Evolutionary conservation across 1,140 invertebrate species (phyloP), one percentile per base, ranked within the genome.

Genomic region (Wasmannia auropunctata): DNA sequence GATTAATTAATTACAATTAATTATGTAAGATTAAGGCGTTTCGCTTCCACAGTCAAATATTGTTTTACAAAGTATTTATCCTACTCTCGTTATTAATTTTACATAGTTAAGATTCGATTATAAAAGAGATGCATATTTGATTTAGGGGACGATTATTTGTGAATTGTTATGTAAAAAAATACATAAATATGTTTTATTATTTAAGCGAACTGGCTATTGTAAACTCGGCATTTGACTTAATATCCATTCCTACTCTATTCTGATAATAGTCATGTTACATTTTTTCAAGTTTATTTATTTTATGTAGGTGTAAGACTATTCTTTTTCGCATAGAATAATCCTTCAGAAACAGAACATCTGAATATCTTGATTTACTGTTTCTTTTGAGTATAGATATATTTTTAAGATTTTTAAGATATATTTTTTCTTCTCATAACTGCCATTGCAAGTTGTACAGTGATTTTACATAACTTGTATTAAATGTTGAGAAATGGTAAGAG

Each of bases 151-250:
- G 1, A 63, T 63, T 58, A 40, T 75, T 63, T 85, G 22, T 37
- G 37, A 65, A 19, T 84, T 75, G 40, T 87, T 85, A 76, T 87
- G 19, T 84, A 75, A 75, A 75, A 60, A 65, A 31, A 67, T 46
- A 34, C 56, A 31, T 22, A 72, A 58, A 11, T 43, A 58, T 31
- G 37, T 60, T 70, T 70, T 74, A 83, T 72, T 83, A 58, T 72
- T 40, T 51, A 76, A 85, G 25, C 14, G 51, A 69, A 40, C 43
- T 80, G 87, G 86, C 89, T 89, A 88, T 74, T 90, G 76, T 90
- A 86, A 90, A 69, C 89, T 92, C 86, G 80, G 72, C 56, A 85
- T 58, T 87, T 70, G 60, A 86, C 65, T 86, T 91, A 79, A 88
- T 70, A 63, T 69, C 60, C 84, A 77, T 77, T 81, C 80, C 74